phyloP scores from a whole-genome alignment of 2,113 vertebrate genomes.

The Peromyscus polionotus region DNA sequence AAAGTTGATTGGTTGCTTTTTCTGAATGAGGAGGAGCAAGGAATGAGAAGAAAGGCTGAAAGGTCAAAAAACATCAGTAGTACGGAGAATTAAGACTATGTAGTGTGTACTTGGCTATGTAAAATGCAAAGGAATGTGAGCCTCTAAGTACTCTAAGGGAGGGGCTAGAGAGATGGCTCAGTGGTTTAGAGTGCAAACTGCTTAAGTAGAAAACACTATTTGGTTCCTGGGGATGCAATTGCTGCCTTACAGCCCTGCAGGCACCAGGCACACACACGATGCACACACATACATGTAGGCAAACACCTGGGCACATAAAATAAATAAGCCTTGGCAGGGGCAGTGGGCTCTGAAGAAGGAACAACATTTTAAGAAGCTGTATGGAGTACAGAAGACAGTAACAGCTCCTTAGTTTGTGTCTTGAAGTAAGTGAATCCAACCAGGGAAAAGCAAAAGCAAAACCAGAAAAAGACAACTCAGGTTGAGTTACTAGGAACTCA shows the following conservation, averaged over 20 bases:
- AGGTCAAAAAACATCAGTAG: neutral
- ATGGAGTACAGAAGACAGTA: neutral
- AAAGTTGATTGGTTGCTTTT: neutral
- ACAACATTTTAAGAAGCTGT: neutral
- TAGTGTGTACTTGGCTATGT: rapidly evolving
- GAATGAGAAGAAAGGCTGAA: neutral
- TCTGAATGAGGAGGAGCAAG: neutral
- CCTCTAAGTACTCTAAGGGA: neutral
- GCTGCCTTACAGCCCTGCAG: neutral
- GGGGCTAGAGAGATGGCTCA: neutral
- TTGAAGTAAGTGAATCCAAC: neutral
- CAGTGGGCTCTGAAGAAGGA: neutral
- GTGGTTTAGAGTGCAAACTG: neutral
- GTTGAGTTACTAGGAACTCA: neutral
- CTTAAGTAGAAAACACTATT: neutral
- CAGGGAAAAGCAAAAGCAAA: constrained; percentile 9
- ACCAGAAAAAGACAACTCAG: neutral
- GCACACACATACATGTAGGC: neutral
- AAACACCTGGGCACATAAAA: neutral
- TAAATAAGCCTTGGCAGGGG: neutral
- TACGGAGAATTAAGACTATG: neutral
- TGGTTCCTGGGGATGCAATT: neutral
- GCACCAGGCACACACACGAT: neutral
- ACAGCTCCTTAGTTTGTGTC: neutral
- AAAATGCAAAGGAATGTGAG: neutral